Evolutionary conservation across 1,140 invertebrate genomes (phyloP).

Genomic region (Gryllus bimaculatus): DNA sequence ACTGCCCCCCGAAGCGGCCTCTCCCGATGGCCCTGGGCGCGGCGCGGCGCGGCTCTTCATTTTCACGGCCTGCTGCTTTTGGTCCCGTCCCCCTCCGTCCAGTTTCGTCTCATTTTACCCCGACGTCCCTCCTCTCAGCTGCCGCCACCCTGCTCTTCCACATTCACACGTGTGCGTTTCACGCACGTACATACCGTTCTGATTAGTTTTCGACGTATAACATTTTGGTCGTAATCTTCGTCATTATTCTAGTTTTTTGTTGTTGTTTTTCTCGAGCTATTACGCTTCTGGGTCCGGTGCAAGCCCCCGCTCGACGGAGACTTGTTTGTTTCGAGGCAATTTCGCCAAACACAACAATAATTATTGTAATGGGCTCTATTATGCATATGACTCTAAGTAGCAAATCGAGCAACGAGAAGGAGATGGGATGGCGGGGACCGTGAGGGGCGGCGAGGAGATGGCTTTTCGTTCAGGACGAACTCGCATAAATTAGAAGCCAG

Average conservation of each 20-base stretch:
- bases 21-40: no score
- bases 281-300: background rate
- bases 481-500: constrained; percentile 1
- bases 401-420: background rate
- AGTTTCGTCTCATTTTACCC: no score
- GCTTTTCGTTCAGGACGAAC: background rate
- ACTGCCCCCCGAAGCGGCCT: no score
- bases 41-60: no score
- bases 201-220: background rate
- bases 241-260: background rate
- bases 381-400: constrained; percentile 2
- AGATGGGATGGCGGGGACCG: no score
- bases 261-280: background rate
- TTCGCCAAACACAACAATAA: constrained; percentile 1
- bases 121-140: no score
- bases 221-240: background rate
- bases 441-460: background rate
- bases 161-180: background rate
- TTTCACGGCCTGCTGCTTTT: no score
- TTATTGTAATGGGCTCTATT: background rate
- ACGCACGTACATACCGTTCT: background rate
- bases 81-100: no score
- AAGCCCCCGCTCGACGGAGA: background rate
- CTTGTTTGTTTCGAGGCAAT: background rate
- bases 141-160: background rate